Base-by-base conservation (phyloP, 2,888 invertebrate species). In the Leptinotarsa rubiginosa region DNA sequence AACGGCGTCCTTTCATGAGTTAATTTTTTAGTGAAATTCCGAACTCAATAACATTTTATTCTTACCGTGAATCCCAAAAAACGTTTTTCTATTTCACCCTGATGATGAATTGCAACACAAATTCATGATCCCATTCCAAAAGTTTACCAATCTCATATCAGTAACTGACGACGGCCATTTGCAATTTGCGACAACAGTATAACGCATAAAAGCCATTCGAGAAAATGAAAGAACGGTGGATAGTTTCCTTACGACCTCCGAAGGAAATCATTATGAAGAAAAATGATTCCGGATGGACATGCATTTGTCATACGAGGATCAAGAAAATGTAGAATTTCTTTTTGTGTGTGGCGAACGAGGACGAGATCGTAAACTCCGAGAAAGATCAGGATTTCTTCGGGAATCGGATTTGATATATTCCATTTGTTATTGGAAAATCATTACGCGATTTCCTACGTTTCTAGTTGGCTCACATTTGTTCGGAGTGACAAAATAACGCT, bases 271-370 rank as follows among this genome's bases (percentile, higher is more conserved):
- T 76, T 74, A 76, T 66, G 71, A 74, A 74, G 76, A 76, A 69
- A 76, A 76, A 76, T 74, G 74, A 76, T 72, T 64, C 59, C 41
- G 66, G 69, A 65, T 66, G 72, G 69, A 74, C 67, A 66, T 50
- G 56, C 76, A 76, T 76, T 76, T 74, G 70, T 74, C 76, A 76
- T 69, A 75, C 67, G 72, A 74, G 47, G 74, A 76, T 74, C 71
- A 74, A 69, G 70, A 65, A 76, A 72, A 74, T 72, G 74, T 70
- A 69, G 68, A 74, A 71, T 76, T 62, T 72, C 72, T 76, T 76
- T 76, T 72, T 74, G 76, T 69, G 20, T 69, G n/a, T 56, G 52
- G 66, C 59, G 72, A 47, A 72, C 54, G 65, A 50, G 68, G 69
- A 50, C 54, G 49, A 47, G 69, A 65, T 75, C 75, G 66, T 75